Conservation (phyloP, 2,797 vertebrate species). For the Spinus pinus region DNA sequence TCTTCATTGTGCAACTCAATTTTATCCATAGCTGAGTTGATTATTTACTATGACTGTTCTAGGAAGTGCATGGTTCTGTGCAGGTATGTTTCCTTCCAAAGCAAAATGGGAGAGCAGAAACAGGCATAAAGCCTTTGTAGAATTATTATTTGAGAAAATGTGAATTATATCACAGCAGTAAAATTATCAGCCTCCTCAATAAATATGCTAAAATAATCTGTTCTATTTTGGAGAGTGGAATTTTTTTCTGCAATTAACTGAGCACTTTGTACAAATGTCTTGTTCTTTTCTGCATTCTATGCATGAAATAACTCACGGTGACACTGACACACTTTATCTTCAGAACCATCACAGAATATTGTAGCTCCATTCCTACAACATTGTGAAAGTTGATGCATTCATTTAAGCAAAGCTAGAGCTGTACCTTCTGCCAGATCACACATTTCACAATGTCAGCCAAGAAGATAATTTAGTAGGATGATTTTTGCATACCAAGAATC, state of each 20-base stretch:
- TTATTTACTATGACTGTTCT: neutral
- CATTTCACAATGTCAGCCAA: conserved; percentile 14
- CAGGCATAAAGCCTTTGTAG: neutral
- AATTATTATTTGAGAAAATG: neutral
- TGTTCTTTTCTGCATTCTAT: neutral
- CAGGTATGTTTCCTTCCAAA: neutral
- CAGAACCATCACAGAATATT: neutral
- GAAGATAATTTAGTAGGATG: conserved; percentile 14
- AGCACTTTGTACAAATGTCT: neutral
- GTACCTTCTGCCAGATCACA: conserved; percentile 12
- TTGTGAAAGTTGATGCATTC: neutral
- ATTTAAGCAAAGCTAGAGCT: neutral
- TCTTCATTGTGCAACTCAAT: neutral
- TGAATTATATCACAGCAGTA: neutral
- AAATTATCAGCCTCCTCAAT: neutral
- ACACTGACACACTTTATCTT: neutral
- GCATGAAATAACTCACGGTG: neutral
- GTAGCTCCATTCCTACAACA: neutral
- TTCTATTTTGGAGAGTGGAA: neutral
- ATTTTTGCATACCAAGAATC: conserved; percentile 21
- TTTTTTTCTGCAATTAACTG: neutral
- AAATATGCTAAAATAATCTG: neutral
- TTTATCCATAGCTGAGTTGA: neutral
- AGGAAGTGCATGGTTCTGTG: neutral
- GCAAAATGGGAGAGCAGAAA: neutral